Base-by-base conservation (phyloP, 2,888 invertebrate species). In the Drosophila rubida region DNA sequence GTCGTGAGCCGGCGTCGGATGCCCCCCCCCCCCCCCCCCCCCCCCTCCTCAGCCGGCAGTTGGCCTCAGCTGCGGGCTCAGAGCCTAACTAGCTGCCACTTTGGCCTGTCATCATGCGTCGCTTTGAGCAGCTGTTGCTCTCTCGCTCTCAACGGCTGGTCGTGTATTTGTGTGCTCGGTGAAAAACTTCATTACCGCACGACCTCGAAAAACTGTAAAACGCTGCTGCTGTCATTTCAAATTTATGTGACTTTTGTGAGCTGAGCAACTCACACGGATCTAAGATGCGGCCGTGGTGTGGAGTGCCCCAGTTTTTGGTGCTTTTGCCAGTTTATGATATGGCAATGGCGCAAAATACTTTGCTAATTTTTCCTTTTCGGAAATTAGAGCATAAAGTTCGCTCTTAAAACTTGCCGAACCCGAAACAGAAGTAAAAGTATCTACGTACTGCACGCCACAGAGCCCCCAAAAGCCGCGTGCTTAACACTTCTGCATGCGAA, bases 201-300 rank as follows among this genome's bases (percentile, higher is more conserved):
- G 82, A 84, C 84, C 82, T 82, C 84, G 74, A 83, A 84, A 82
- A 78, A 83, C 82, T 83, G 78, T 84, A 82, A 83, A 84, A 84
- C 70, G 74, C 69, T 83, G 78, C 69, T 83, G 78, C 81, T 84
- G 86, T 86, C 85, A 82, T 86, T 84, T 74, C 72, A 80, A 84
- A 85, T 85, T 86, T 87, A 86, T 87, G 79, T 75, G 85, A 80
- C 74, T 85, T 87, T 83, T 87, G 85, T 83, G 78, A 78, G 82
- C 80, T 83, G 78, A 78, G 82, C 80, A 69, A 70, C 82, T 68
- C n/a, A 44, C 41, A 41, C 54, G 46, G 35, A 13, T 55, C 25
- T 16, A 35, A 25, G 11, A 16, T 42, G 41, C 27, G 49, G 30
- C 41, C 61, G 51, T 46, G 65, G 51, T 46, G 65, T 64, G 60